phyloP scores from a whole-genome alignment of 2,113 vertebrate species.

The Piaya cayana region DNA sequence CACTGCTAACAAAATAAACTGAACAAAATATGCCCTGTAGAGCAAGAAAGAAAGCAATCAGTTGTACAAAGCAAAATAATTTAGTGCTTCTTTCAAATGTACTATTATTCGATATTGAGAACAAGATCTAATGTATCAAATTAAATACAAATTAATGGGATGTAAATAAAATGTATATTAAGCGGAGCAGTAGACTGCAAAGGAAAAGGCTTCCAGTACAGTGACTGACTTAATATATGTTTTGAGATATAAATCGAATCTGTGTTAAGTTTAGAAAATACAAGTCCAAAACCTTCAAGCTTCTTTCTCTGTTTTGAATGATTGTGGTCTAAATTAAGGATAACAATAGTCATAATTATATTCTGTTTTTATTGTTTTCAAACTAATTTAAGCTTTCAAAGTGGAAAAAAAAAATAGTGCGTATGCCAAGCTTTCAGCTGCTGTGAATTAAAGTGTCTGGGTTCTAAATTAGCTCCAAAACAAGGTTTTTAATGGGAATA shows the following conservation, averaged over 20 bases:
- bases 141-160: background rate
- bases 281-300: background rate
- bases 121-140: background rate
- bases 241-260: background rate
- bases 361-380: background rate
- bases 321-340: background rate
- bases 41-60: background rate
- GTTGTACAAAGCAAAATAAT: background rate
- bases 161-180: background rate
- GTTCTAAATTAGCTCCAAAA: conserved; percentile 68
- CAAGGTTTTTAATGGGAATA: conserved; percentile 62
- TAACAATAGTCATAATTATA: background rate
- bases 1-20: background rate
- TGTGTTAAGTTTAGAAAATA: background rate
- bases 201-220: background rate
- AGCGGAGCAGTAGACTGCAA: background rate
- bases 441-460: conserved; percentile 61
- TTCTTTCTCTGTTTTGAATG: background rate
- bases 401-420: background rate
- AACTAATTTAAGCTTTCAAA: background rate
- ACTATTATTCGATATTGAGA: background rate
- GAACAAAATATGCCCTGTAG: background rate
- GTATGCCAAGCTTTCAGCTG: conserved; percentile 40
- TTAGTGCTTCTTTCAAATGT: background rate
- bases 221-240: background rate